Evolutionary conservation across 2,797 vertebrate species (phyloP).

Genomic region (Microctenopoma steveboyesi): DNA sequence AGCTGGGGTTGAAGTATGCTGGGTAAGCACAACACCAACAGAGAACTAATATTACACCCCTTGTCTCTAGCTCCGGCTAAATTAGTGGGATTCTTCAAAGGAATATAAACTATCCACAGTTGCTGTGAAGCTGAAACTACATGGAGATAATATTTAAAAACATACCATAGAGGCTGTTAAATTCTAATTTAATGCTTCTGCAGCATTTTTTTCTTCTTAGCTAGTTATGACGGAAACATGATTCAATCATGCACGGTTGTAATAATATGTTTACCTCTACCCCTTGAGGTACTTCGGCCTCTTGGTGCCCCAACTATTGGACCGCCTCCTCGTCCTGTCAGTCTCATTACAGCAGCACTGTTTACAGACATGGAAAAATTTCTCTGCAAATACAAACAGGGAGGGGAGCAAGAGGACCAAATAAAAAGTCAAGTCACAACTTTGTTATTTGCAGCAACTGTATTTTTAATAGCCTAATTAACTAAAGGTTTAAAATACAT

Average conservation of each 20-base stretch:
- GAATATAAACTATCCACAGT: conserved; percentile 39
- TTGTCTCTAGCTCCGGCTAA: conserved; percentile 28
- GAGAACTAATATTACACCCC: conserved; percentile 33
- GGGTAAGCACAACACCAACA: conserved; percentile 31
- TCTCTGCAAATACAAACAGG: conserved; percentile 87
- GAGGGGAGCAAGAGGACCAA: background rate
- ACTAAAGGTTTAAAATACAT: conserved; percentile 14
- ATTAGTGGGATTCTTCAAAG: conserved; percentile 35
- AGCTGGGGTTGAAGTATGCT: conserved; percentile 29
- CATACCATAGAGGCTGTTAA: background rate
- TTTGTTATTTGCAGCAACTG: conserved; percentile 10
- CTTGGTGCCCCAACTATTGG: conserved; percentile 93
- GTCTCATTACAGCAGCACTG: conserved; percentile 94
- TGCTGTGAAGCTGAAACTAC: conserved; percentile 15
- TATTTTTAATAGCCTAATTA: background rate
- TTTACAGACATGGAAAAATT: conserved; percentile 99
- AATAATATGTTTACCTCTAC: conserved; percentile 88
- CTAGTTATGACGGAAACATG: background rate
- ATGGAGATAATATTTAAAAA: conserved; percentile 10
- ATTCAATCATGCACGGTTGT: background rate
- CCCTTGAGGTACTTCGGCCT: conserved; percentile 98
- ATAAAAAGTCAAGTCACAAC: background rate
- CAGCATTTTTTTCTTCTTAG: background rate
- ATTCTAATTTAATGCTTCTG: background rate
- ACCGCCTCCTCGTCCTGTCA: conserved; percentile 93